A percentile compares a stretch with the other conserved stretches of the same genome.
These are phyloP conservation scores for Aradophagus sp. DNA, from an alignment of 1,140 invertebrate genomes.

Conservation along the genomic window DNA sequence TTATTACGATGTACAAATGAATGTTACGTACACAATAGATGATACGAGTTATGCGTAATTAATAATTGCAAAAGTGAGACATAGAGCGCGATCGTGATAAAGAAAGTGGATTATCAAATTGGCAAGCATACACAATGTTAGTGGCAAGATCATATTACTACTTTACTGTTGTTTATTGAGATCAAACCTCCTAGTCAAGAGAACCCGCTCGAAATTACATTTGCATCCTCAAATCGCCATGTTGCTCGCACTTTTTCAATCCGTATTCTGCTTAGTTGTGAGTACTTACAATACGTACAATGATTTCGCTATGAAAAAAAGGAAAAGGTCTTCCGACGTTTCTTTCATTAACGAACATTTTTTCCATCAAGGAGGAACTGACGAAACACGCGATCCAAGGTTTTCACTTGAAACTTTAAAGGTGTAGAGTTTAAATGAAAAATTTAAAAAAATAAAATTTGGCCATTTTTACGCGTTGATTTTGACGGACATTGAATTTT, in stretches of 20 bases:
- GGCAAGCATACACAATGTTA: slow-evolving; percentile 56
- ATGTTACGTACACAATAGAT: slow-evolving; percentile 57
- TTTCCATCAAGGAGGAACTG: no score
- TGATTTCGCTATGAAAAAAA: slow-evolving; percentile 19
- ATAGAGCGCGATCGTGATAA: slow-evolving; percentile 52
- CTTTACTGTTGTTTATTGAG: slow-evolving; percentile 56
- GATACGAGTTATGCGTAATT: slow-evolving; percentile 53
- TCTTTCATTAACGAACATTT: no score
- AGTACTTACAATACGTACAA: slow-evolving; percentile 22
- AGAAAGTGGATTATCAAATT: slow-evolving; percentile 53
- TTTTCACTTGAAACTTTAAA: no score
- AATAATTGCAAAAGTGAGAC: slow-evolving; percentile 57
- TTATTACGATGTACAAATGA: slow-evolving; percentile 54
- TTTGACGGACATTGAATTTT: no score
- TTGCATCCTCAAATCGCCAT: slow-evolving; percentile 53
- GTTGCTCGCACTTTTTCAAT: slow-evolving; percentile 52
- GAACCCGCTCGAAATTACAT: slow-evolving; percentile 49
- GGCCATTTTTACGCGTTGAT: no score
- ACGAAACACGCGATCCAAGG: no score
- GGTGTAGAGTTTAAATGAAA: no score
- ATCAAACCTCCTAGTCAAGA: slow-evolving; percentile 47
- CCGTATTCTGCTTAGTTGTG: slow-evolving; percentile 50
- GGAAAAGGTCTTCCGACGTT: no score
- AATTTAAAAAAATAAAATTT: no score
- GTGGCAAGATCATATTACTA: slow-evolving; percentile 56